Conservation (phyloP, 2,888 invertebrate species). For the Nymphalis polychloros region DNA sequence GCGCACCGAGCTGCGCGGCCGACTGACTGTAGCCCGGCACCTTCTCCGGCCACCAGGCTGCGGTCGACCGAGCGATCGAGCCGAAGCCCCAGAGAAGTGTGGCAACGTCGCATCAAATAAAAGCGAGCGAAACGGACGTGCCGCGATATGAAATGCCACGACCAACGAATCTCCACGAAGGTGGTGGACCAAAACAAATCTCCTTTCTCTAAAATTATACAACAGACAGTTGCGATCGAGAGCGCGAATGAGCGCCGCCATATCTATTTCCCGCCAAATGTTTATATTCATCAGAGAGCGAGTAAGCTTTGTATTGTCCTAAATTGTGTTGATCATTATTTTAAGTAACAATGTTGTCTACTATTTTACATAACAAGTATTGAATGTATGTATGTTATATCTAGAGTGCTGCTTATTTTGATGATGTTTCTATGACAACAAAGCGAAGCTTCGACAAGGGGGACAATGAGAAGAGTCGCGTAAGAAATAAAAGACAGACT, state of each 20-base stretch:
- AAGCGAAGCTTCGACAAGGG: slow-evolving; percentile 1
- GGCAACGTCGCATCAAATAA: slow-evolving; percentile 76
- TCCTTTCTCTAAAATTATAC: slow-evolving; percentile 81
- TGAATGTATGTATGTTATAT: not conserved
- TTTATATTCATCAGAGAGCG: slow-evolving; percentile 28
- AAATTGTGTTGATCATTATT: slow-evolving; percentile 11
- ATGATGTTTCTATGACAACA: slow-evolving; percentile 19
- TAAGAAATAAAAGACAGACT: not conserved
- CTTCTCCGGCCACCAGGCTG: slow-evolving; percentile 49
- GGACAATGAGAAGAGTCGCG: slow-evolving; percentile 12
- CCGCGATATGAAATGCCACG: slow-evolving; percentile 74
- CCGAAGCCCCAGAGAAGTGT: slow-evolving; percentile 53
- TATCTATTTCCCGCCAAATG: slow-evolving; percentile 59
- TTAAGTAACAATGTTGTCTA: not conserved
- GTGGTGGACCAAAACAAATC: slow-evolving; percentile 80
- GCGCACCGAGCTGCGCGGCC: slow-evolving; percentile 80
- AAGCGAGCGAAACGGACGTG: slow-evolving; percentile 71
- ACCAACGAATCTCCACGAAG: slow-evolving; percentile 63
- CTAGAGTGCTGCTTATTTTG: not conserved
- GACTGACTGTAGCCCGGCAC: slow-evolving; percentile 67
- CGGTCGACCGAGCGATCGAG: slow-evolving; percentile 58
- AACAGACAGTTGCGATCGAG: slow-evolving; percentile 66
- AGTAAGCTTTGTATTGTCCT: slow-evolving; percentile 30
- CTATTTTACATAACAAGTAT: not conserved
- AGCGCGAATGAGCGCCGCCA: slow-evolving; percentile 52